Evolutionary conservation across 2,113 vertebrate species (phyloP).

Genomic region (Zonotrichia leucophrys): DNA sequence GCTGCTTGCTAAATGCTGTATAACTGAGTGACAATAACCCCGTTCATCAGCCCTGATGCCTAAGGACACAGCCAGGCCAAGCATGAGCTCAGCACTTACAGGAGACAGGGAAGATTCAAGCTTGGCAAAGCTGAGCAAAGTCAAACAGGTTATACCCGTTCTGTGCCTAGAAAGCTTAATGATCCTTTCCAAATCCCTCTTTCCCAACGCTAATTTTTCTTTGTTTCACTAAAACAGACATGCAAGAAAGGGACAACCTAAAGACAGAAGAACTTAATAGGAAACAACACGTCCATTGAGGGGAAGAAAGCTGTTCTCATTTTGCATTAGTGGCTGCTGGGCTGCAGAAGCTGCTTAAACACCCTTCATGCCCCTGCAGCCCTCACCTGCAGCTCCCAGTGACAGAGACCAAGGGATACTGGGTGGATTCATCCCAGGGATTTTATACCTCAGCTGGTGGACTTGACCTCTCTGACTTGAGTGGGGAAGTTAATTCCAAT

Average conservation of each 20-base stretch:
- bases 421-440: background rate
- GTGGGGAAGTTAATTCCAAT: background rate
- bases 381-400: background rate
- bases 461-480: background rate
- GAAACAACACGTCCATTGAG: background rate
- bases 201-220: conserved; percentile 9
- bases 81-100: background rate
- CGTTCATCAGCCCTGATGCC: background rate
- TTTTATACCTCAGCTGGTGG: background rate
- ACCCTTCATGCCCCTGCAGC: background rate
- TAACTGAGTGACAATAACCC: background rate
- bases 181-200: conserved; percentile 13
- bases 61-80: background rate
- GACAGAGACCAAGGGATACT: background rate
- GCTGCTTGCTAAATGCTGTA: background rate
- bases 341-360: background rate
- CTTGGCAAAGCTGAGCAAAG: background rate
- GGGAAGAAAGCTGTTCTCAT: background rate
- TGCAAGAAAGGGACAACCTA: background rate
- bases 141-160: conserved; percentile 34
- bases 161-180: conserved; percentile 44
- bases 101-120: background rate
- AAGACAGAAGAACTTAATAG: background rate
- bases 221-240: conserved; percentile 10
- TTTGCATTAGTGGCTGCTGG: background rate